These are phyloP conservation scores for Temnothorax nylanderi DNA, from an alignment of 1,140 invertebrate genomes.

Conservation along the genomic window DNA sequence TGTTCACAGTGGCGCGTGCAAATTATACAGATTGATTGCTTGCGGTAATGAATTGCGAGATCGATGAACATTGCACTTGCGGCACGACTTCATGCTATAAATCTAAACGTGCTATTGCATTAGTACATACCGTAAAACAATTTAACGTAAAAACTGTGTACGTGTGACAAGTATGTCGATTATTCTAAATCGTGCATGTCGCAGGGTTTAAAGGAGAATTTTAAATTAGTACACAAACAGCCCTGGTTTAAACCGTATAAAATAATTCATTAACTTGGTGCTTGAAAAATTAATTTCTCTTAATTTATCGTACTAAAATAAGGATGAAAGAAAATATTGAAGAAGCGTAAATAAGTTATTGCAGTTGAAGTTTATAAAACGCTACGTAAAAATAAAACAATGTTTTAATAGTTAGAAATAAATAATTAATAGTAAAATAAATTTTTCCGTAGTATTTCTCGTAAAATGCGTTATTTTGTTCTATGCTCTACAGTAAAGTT, in stretches of 20 bases:
- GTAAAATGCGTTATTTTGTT: neutral
- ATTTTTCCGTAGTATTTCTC: neutral
- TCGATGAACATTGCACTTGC: slow-evolving; percentile 55
- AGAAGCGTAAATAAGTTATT: neutral
- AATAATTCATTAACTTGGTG: neutral
- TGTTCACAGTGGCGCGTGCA: slow-evolving; percentile 59
- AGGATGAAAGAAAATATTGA: neutral
- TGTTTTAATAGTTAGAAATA: neutral
- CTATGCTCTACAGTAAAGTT: neutral
- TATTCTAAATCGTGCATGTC: neutral
- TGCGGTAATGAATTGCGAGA: slow-evolving; percentile 47
- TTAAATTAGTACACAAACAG: neutral
- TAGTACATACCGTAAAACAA: slow-evolving; percentile 8
- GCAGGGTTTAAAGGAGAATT: neutral
- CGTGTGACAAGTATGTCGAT: neutral
- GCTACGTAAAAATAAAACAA: neutral
- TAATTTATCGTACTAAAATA: neutral
- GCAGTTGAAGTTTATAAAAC: neutral
- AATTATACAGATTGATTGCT: slow-evolving; percentile 60
- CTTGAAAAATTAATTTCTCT: neutral
- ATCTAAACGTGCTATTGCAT: slow-evolving; percentile 41
- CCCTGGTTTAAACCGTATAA: neutral
- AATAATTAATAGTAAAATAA: slow-evolving; percentile 8
- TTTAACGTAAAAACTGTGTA: slow-evolving; percentile 8
- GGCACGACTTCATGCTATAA: slow-evolving; percentile 39